Conservation (phyloP, 2,113 vertebrate species). For the Cryptomyrus ogoouensis region DNA sequence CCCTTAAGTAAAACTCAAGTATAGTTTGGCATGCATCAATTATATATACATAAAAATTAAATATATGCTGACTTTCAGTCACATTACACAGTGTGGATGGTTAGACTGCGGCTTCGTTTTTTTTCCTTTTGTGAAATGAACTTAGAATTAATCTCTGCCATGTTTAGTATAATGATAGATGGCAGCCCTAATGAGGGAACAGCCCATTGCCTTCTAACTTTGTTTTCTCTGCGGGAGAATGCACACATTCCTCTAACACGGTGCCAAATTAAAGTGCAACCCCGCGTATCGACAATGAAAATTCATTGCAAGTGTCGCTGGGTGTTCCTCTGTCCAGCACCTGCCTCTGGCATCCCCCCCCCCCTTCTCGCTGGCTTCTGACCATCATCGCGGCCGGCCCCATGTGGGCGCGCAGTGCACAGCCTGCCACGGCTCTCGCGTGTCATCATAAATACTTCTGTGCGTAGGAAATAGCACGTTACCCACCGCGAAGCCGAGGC, state of each 20-base stretch:
- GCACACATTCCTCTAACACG: background rate
- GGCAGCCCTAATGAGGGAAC: background rate
- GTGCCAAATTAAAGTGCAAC: background rate
- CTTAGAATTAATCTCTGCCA: background rate
- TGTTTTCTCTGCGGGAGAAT: background rate
- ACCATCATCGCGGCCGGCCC: background rate
- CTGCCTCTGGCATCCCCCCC: background rate
- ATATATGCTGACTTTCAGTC: background rate
- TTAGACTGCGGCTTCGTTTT: background rate
- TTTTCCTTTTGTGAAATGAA: background rate
- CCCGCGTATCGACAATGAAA: background rate
- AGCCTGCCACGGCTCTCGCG: background rate
- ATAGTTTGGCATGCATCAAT: background rate
- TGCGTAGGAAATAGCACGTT: conserved; percentile 9
- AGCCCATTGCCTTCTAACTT: background rate
- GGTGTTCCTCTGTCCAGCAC: background rate
- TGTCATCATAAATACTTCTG: conserved; percentile 5
- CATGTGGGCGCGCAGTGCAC: background rate
- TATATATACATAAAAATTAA: background rate
- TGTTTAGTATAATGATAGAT: background rate
- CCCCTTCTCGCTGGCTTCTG: background rate
- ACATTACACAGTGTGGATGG: background rate
- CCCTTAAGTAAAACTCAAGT: background rate
- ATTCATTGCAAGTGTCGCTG: background rate
- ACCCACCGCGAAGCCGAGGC: background rate